Conservation (phyloP, 2,797 vertebrate species). For the Mus minutoides region DNA sequence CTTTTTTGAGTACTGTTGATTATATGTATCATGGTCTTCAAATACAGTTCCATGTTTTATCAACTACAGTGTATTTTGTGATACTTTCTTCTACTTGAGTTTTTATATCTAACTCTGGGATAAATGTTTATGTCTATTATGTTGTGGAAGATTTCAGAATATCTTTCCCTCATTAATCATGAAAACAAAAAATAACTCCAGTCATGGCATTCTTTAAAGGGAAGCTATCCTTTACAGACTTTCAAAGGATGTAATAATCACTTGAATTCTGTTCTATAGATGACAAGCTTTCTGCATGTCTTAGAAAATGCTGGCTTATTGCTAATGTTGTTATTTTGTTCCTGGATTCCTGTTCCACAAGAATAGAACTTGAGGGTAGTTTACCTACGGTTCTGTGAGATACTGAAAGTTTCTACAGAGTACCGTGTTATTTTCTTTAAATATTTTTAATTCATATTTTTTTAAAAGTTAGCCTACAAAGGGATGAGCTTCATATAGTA, state of each 20-base stretch:
- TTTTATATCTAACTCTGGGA: constrained; percentile 26
- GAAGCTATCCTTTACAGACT: not conserved
- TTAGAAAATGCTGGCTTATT: constrained; percentile 44
- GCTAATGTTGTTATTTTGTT: not conserved
- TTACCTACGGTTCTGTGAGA: not conserved
- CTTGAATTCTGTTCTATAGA: constrained; percentile 24
- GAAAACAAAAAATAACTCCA: not conserved
- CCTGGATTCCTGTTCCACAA: not conserved
- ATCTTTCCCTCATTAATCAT: not conserved
- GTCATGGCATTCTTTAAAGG: constrained; percentile 15
- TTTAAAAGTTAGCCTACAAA: not conserved
- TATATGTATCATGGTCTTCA: not conserved
- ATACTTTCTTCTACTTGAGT: not conserved
- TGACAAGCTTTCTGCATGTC: not conserved
- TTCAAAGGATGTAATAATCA: constrained; percentile 3
- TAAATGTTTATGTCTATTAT: constrained; percentile 31
- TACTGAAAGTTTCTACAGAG: not conserved
- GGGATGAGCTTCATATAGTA: not conserved
- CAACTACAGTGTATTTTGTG: not conserved
- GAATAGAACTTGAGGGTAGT: not conserved
- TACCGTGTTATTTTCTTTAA: not conserved
- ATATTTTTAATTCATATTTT: not conserved
- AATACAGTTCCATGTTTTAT: constrained; percentile 49
- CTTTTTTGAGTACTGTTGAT: not conserved
- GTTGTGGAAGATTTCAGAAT: not conserved